Conservation (phyloP, 2,797 vertebrate species). For the Nyctibius grandis region DNA sequence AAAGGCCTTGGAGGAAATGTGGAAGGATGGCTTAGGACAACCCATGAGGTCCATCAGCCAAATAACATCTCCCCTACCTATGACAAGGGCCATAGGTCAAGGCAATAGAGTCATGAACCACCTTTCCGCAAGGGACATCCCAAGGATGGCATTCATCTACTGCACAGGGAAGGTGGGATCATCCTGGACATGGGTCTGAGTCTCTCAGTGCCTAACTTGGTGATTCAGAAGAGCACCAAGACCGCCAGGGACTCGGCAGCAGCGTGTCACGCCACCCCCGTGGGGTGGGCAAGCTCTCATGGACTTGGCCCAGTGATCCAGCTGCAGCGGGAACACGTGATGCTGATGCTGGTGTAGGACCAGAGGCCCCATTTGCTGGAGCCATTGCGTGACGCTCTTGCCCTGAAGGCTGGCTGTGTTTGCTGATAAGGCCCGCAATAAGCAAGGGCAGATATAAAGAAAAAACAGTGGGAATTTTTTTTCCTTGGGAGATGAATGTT, state of each 20-base stretch:
- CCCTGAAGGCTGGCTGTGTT: background rate
- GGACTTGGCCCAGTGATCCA: background rate
- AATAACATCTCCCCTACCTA: background rate
- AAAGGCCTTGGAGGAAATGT: background rate
- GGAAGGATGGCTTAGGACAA: background rate
- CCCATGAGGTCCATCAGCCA: background rate
- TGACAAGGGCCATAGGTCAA: background rate
- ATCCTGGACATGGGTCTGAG: rapidly evolving
- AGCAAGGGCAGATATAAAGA: background rate
- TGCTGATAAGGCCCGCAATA: background rate
- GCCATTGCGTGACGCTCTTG: background rate
- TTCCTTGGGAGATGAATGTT: background rate
- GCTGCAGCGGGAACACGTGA: rapidly evolving
- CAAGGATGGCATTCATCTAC: background rate
- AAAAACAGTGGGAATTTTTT: background rate
- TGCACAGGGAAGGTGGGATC: background rate
- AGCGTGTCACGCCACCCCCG: rapidly evolving
- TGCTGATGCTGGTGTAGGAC: background rate
- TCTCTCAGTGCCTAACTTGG: background rate
- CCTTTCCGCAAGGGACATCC: background rate
- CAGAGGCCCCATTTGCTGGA: background rate
- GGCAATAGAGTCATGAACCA: background rate
- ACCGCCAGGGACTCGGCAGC: rapidly evolving
- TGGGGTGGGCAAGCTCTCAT: background rate
- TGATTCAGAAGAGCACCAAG: background rate